Percentiles rank a stretch among this genome's conserved stretches.
Conservation (phyloP, 1,140 invertebrate genomes). For the Hylaeus anthracinus region DNA sequence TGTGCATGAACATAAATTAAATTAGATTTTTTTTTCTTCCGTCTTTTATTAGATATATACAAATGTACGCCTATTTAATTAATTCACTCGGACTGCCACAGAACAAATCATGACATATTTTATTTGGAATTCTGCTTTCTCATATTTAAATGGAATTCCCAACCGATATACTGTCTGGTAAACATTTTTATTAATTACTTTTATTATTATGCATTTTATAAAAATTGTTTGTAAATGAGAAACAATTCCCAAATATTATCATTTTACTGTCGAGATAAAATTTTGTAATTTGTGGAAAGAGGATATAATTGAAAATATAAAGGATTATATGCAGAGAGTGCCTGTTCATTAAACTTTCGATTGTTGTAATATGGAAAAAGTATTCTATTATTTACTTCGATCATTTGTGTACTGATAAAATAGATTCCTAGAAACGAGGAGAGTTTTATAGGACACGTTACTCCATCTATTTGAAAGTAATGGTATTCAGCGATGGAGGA, state of each 20-base stretch:
- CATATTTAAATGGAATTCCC: too few species aligned
- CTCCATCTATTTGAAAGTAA: constrained; percentile 41
- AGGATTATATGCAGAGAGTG: neutral
- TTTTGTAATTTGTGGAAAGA: neutral
- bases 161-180: too few species aligned
- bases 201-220: too few species aligned
- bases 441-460: neutral
- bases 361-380: neutral
- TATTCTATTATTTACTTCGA: neutral
- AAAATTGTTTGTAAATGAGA: too few species aligned
- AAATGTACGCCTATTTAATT: too few species aligned
- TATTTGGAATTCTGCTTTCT: too few species aligned
- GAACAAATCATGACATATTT: too few species aligned
- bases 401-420: constrained; percentile 37
- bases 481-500: neutral
- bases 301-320: neutral
- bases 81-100: too few species aligned
- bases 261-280: too few species aligned
- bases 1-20: neutral
- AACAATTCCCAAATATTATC: neutral
- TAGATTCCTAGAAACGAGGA: constrained; percentile 30
- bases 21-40: neutral
- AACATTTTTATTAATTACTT: too few species aligned
- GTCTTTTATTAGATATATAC: neutral
- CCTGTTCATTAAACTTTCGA: neutral